Evolutionary conservation across 1,140 invertebrate genomes (phyloP), one percentile per base, ranked within the genome.

Genomic region (Acromyrmex heyeri): DNA sequence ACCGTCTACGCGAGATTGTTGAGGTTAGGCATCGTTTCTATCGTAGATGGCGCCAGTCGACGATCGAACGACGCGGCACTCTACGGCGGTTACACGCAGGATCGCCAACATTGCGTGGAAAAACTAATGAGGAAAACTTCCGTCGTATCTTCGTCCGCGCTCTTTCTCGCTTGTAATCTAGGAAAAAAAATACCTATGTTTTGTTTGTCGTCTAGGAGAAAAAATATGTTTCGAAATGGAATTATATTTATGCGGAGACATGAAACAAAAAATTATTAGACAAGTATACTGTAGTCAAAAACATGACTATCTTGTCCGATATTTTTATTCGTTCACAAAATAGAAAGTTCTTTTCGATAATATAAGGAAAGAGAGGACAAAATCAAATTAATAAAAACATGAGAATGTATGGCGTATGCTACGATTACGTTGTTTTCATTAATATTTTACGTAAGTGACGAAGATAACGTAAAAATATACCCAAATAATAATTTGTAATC

Each of bases 1-100:
- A 21, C 14, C 73, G 61, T 70, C 69, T 83, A 53, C 18, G 75
- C 86, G 57, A 77, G 72, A 90, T 88, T 18, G 38, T 87, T 85
- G 62, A 93, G 91, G 91, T 91, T 92, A 90, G 86, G 81, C 83
- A 76, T 50, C 64, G 18, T 82, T 76, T 62, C 81, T 85, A 76
- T 87, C 18, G 14, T 30, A 93, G 92, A 78, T 90, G 92, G 88
- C 90, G 79, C 86, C 77, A 90, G 10, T 21, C 21, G 18, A 34
- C 55, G 50, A 69, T 4, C 21, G 27, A 64, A 24, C 53, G 85
- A 61, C 27, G 67, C 72, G 24, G 30, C 53, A 55, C 62, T 8
- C 53, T 59, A 55, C 64, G 50, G 62, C 70, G 53, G 30, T 75
- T 76, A 1, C 18, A 38, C 12, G 27, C 88, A 89, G 82, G 64